Evolutionary conservation across 1,140 invertebrate genomes (phyloP).

Genomic region (Teleogryllus occipitalis): DNA sequence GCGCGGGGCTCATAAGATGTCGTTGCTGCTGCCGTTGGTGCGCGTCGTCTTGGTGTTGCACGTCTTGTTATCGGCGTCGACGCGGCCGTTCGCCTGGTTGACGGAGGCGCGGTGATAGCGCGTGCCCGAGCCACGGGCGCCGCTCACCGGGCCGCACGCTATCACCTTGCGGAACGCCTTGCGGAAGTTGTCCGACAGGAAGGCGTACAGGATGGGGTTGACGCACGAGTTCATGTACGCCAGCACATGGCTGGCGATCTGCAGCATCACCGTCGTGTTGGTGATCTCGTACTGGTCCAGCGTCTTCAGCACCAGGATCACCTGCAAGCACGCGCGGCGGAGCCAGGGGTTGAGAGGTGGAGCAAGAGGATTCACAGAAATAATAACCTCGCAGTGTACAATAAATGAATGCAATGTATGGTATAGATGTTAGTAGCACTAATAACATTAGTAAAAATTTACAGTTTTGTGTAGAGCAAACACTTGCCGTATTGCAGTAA

Average conservation of each 20-base stretch:
- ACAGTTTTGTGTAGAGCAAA: too few species aligned
- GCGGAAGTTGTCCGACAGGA: constrained; percentile 79
- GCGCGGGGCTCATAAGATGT: constrained; percentile 16
- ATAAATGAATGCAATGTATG: too few species aligned
- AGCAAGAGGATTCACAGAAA: not conserved
- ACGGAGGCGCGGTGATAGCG: constrained; percentile 15
- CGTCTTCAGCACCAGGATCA: constrained; percentile 73
- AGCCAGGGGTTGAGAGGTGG: too few species aligned
- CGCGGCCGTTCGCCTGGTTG: constrained; percentile 10
- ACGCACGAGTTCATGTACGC: constrained; percentile 93
- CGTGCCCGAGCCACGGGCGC: not conserved
- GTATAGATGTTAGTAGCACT: too few species aligned
- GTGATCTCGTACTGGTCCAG: constrained; percentile 57
- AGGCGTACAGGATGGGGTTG: constrained; percentile 93
- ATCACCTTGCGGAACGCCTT: constrained; percentile 70
- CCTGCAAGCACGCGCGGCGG: constrained; percentile 40
- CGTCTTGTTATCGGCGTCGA: constrained; percentile 8
- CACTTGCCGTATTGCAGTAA: too few species aligned
- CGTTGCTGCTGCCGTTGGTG: constrained; percentile 20
- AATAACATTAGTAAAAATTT: too few species aligned
- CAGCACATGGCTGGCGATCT: constrained; percentile 81
- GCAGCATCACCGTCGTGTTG: constrained; percentile 58
- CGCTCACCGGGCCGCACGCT: constrained; percentile 35
- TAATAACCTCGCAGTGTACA: too few species aligned
- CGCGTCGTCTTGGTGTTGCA: constrained; percentile 16